Base-by-base conservation (phyloP, 1,140 invertebrate genomes). In the Camponotus vicinus region DNA sequence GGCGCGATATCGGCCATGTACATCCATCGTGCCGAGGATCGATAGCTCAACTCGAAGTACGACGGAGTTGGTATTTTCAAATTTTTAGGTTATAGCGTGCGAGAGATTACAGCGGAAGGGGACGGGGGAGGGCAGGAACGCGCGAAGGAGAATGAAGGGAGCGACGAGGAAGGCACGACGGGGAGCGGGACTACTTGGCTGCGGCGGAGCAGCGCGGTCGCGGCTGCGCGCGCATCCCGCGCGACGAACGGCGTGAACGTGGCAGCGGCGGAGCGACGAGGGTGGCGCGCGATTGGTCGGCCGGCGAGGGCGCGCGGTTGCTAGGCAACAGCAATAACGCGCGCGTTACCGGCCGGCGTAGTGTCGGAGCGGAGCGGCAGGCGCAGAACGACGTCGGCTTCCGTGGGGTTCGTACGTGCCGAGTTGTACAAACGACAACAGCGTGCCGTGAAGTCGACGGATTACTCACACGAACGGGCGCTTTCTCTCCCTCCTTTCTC, bases 281-380 rank as follows among this genome's bases (percentile, higher is more conserved):
- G 63, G 11, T 11, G 67, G 27, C 57, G 42, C 32, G 45, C 32
- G 59, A 90, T 89, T 90, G 88, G 89, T 8, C n/a, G 71, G 7
- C 2, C 5, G 42, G 21, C 57, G 78, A 85, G 84, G 87, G 87
- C 82, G 88, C 82, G 82, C 86, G 89, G 92, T 93, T 93, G 92
- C 93, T 92, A 91, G 84, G 93, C 93, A 93, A 94, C 92, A 91
- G 91, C 87, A 92, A 93, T 91, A 90, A 86, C 82, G 92, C 92
- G 92, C 86, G 88, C 93, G 92, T 92, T 90, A 92, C 92, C 93
- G 93, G 93, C 92, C 92, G 90, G 88, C 89, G 21, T 87, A 89
- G 86, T 52, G 15, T 52, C 49, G 49, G 13, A 52, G 15, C 49
- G 49, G 18, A 40, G 52, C 21, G n/a, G 84, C 49, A 79, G 57